Evolutionary conservation across 2,888 invertebrate genomes (phyloP).

Genomic region (Onchidella celtica): DNA sequence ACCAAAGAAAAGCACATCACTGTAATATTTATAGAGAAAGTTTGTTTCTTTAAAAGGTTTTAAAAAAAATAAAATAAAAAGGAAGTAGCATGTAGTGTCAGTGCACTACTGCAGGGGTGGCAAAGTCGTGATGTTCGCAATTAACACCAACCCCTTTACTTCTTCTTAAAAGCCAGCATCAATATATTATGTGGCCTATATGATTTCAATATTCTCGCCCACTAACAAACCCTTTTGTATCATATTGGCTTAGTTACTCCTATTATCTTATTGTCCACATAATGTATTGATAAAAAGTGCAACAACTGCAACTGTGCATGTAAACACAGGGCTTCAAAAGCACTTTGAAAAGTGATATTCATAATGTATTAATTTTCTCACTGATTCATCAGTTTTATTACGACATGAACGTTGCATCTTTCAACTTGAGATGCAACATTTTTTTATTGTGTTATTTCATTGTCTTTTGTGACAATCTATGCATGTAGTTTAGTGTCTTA

Average conservation of each 20-base stretch:
- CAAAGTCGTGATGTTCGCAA: neutral
- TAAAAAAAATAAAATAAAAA: neutral
- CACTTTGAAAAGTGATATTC: neutral
- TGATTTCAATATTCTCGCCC: neutral
- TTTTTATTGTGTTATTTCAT: too few relatives aligned
- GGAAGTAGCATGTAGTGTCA: too few relatives aligned
- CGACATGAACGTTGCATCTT: too few relatives aligned
- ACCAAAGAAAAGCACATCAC: neutral
- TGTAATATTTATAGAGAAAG: neutral
- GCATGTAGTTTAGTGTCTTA: too few relatives aligned
- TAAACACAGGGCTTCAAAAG: neutral
- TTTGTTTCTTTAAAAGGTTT: too few relatives aligned
- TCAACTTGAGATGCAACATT: too few relatives aligned
- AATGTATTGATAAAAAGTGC: neutral
- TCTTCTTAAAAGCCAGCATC: neutral
- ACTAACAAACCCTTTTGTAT: neutral
- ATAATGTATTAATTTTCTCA: neutral
- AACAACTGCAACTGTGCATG: neutral
- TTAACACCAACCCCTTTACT: neutral
- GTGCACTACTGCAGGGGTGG: neutral
- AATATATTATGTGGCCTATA: constrained; percentile 11
- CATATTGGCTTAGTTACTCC: neutral
- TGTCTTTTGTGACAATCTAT: too few relatives aligned
- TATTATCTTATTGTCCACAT: constrained; percentile 14
- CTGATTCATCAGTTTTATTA: neutral